Conservation (phyloP, 2,113 vertebrate species). For the Oplegnathus fasciatus region DNA sequence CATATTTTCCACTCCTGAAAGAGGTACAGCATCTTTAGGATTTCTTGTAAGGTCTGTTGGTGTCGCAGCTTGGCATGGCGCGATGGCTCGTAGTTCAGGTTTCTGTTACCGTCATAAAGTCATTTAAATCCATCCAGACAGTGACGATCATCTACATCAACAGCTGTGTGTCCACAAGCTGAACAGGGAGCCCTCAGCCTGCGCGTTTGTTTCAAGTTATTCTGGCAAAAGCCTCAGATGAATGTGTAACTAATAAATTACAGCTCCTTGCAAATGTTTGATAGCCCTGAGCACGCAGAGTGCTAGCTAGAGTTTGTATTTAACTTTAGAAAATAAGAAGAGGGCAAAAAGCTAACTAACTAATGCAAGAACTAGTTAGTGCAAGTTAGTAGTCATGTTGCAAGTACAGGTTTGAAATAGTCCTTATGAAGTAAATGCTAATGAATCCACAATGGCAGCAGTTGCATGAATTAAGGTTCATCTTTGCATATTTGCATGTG, state of each 20-base stretch:
- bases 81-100: conserved; percentile 15
- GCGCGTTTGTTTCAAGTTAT: conserved; percentile 37
- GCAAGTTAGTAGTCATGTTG: conserved; percentile 40
- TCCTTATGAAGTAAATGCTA: conserved; percentile 10
- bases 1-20: conserved; percentile 18
- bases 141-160: conserved; percentile 4
- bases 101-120: background rate
- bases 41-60: conserved; percentile 33
- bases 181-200: conserved; percentile 12
- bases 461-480: background rate
- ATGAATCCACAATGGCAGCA: background rate
- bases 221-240: conserved; percentile 26
- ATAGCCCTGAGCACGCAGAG: background rate
- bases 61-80: background rate
- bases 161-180: conserved; percentile 28
- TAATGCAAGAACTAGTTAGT: conserved; percentile 32
- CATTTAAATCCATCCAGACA: conserved; percentile 14
- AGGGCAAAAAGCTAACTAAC: background rate
- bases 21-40: conserved; percentile 32
- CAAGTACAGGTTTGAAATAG: conserved; percentile 3
- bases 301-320: background rate
- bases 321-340: background rate
- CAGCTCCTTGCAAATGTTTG: conserved; percentile 6
- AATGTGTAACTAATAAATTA: conserved; percentile 35
- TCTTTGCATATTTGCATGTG: conserved; percentile 27